These are phyloP conservation scores for Semaprochilodus insignis DNA, from an alignment of 2,797 vertebrate species.

Conservation along the genomic window DNA sequence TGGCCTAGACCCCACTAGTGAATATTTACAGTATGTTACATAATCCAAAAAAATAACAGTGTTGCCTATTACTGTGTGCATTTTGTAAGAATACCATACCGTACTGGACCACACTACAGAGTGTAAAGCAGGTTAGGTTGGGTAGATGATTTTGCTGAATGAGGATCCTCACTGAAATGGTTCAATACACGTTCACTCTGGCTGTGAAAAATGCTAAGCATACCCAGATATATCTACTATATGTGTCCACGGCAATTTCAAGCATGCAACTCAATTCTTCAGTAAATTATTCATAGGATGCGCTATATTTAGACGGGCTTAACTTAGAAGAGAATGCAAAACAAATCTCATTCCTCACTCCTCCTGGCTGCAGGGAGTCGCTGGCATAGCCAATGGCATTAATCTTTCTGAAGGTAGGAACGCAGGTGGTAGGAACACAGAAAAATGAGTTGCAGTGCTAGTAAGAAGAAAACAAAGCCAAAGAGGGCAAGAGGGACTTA, in stretches of 20 bases:
- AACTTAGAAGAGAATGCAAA: slow-evolving; percentile 4
- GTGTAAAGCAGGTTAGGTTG: too few species aligned
- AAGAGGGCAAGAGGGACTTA: slow-evolving; percentile 35
- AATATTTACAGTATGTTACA: slow-evolving; percentile 38
- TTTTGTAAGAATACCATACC: neutral
- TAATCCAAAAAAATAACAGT: slow-evolving; percentile 18
- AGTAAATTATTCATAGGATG: slow-evolving; percentile 11
- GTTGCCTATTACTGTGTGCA: neutral
- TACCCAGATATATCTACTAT: neutral
- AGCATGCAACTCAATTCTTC: neutral
- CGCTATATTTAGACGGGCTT: slow-evolving; percentile 19
- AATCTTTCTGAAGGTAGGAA: slow-evolving; percentile 25
- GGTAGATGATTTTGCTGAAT: neutral
- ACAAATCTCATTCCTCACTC: slow-evolving; percentile 5
- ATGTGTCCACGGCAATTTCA: neutral
- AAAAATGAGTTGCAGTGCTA: slow-evolving; percentile 15
- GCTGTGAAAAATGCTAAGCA: neutral
- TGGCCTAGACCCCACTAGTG: slow-evolving; percentile 14
- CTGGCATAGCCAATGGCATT: slow-evolving; percentile 20
- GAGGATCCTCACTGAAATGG: neutral
- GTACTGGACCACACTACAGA: neutral
- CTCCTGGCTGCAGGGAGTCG: slow-evolving; percentile 7
- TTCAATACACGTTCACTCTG: neutral
- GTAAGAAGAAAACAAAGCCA: slow-evolving; percentile 36
- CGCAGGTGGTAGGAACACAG: slow-evolving; percentile 35